A percentile compares a stretch with the other conserved stretches of the same genome.
Evolutionary conservation across 2,888 invertebrate genomes (phyloP).

Genomic region (Dugesia japonica): DNA sequence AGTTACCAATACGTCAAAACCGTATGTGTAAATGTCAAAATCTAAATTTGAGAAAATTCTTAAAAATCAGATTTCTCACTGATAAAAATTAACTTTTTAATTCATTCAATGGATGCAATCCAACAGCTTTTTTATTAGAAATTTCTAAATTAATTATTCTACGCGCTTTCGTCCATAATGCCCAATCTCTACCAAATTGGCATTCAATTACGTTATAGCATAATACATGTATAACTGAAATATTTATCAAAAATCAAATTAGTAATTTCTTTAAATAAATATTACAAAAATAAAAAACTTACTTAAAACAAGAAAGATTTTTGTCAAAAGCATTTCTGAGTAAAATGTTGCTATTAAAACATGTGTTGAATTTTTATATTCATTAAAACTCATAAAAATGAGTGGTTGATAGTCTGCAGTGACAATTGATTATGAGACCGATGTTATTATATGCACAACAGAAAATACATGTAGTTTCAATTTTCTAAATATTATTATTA

Average conservation of each 20-base stretch:
- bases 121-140: not conserved
- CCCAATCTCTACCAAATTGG: not conserved
- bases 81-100: not conserved
- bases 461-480: too few species aligned
- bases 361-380: not conserved
- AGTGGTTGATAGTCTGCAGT: too few species aligned
- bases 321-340: not conserved
- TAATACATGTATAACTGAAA: not conserved
- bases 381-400: too few species aligned
- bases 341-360: not conserved
- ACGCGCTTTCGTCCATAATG: not conserved
- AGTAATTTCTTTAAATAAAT: not conserved
- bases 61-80: too few species aligned
- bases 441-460: too few species aligned
- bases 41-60: too few species aligned
- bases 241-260: not conserved
- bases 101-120: not conserved
- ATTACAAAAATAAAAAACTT: not conserved
- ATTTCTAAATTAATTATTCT: not conserved
- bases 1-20: not conserved
- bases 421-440: too few species aligned
- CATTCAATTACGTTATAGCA: not conserved
- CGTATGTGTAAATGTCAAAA: conserved; percentile 2
- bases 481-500: too few species aligned
- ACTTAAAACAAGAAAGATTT: not conserved